Evolutionary conservation across 2,888 invertebrate genomes (phyloP).

Genomic region (Latrodectus elegans): DNA sequence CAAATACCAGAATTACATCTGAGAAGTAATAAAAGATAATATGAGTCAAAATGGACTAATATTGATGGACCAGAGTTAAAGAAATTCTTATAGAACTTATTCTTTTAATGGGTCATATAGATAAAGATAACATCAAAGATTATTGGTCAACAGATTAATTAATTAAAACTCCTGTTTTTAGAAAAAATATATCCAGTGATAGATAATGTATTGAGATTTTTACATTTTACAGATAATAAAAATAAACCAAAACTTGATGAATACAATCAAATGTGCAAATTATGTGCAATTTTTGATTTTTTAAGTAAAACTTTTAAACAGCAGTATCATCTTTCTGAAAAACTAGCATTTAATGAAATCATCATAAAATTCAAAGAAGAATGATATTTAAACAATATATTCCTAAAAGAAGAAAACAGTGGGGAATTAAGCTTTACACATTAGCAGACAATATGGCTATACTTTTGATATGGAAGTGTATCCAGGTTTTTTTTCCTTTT

Average conservation of each 20-base stretch:
- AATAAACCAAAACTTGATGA: background rate
- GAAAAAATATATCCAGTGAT: constrained; percentile 7
- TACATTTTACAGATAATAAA: constrained; percentile 37
- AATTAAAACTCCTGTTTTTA: constrained; percentile 19
- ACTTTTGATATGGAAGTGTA: constrained; percentile 28
- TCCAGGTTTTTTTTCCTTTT: too few species aligned
- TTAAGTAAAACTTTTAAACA: constrained; percentile 11
- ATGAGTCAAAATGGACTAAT: background rate
- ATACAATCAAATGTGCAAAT: constrained; percentile 28
- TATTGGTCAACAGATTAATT: constrained; percentile 4
- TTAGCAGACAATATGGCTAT: constrained; percentile 19
- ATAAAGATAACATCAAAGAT: constrained; percentile 18
- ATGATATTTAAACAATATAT: constrained; percentile 45
- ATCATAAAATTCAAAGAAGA: constrained; percentile 44
- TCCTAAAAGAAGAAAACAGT: constrained; percentile 26
- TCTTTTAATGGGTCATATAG: constrained; percentile 10
- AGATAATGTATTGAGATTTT: constrained; percentile 6
- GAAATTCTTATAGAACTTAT: constrained; percentile 11
- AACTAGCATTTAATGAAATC: constrained; percentile 15
- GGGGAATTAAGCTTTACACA: constrained; percentile 25
- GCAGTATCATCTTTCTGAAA: constrained; percentile 13
- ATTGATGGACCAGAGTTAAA: background rate
- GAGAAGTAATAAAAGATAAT: too few species aligned
- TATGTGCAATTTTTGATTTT: constrained; percentile 9
- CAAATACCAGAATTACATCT: too few species aligned